Conservation (phyloP, 2,113 vertebrate genomes). For the Neofelis nebulosa region DNA sequence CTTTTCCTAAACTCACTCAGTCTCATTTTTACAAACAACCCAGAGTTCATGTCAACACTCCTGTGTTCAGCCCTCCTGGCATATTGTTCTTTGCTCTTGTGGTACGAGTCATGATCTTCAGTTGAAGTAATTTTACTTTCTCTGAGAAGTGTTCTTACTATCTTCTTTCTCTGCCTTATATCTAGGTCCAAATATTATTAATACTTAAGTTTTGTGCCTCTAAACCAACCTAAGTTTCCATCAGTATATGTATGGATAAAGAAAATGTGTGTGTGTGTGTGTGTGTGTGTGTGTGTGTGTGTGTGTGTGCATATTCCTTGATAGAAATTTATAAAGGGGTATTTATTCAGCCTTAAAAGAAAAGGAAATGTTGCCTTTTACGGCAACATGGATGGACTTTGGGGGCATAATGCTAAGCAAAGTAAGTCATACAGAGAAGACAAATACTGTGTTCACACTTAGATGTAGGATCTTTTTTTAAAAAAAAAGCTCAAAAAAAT, state of each 20-base stretch:
- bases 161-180: neutral
- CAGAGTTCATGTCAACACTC: neutral
- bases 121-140: neutral
- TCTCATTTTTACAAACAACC: neutral
- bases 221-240: neutral
- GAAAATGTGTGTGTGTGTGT: neutral
- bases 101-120: neutral
- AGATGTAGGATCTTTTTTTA: neutral
- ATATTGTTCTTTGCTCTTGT: too few relatives aligned
- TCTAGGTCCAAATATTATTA: neutral
- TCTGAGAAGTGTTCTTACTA: neutral
- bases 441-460: neutral
- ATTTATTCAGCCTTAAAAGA: neutral
- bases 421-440: neutral
- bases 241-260: neutral
- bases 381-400: neutral
- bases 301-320: neutral
- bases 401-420: neutral
- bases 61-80: accelerated
- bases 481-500: neutral
- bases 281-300: neutral
- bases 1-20: neutral
- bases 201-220: neutral
- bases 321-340: neutral
- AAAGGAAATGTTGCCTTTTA: neutral